Conservation (phyloP, 1,140 invertebrate genomes). For the Belonocnema kinseyi region DNA sequence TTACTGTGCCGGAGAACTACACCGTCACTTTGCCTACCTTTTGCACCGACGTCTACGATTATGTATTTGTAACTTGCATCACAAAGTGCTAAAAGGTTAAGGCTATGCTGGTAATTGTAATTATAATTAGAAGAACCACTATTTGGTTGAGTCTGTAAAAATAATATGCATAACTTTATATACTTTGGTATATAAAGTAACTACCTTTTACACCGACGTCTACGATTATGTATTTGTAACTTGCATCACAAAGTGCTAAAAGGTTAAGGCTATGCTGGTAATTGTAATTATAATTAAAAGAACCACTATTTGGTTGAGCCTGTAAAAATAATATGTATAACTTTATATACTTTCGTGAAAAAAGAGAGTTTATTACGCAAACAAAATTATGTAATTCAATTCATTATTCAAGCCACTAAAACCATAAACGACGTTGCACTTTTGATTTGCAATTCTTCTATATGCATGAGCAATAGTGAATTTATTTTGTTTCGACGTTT, state of each 20-base stretch:
- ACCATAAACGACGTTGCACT: too few relatives aligned
- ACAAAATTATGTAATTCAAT: neutral
- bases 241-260: slow-evolving; percentile 64
- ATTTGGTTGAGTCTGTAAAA: slow-evolving; percentile 47
- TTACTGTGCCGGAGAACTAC: neutral
- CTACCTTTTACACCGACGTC: slow-evolving; percentile 67
- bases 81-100: slow-evolving; percentile 67
- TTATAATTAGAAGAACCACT: slow-evolving; percentile 66
- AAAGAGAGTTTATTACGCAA: neutral
- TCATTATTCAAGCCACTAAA: too few relatives aligned
- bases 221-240: slow-evolving; percentile 67
- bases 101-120: slow-evolving; percentile 68
- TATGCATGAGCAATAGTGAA: too few relatives aligned
- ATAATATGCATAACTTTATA: neutral
- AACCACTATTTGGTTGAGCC: slow-evolving; percentile 57
- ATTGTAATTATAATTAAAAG: slow-evolving; percentile 71
- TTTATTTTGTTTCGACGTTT: too few relatives aligned
- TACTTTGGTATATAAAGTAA: neutral
- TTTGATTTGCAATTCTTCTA: too few relatives aligned
- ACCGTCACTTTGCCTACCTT: slow-evolving; percentile 54
- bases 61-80: slow-evolving; percentile 68
- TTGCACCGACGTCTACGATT: slow-evolving; percentile 65
- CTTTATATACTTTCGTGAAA: neutral
- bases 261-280: slow-evolving; percentile 67
- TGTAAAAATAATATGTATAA: slow-evolving; percentile 20